Conservation (phyloP, 2,113 vertebrate species). For the Hippoglossus stenolepis region DNA sequence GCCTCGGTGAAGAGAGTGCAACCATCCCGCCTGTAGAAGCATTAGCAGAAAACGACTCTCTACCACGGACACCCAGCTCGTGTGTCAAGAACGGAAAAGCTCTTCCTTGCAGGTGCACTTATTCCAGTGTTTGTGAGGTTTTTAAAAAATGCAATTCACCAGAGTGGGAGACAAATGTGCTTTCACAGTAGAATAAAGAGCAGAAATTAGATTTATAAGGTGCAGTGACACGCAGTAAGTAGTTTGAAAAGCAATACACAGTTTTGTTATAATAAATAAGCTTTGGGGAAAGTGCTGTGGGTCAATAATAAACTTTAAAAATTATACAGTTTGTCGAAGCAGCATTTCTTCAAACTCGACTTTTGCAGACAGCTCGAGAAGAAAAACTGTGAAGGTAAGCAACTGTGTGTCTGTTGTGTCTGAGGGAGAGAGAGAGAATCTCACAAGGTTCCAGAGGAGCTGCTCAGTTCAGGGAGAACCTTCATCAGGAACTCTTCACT, state of each 20-base stretch:
- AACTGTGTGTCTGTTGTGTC: neutral
- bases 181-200: neutral
- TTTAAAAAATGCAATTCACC: too few relatives aligned
- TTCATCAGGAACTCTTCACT: too few relatives aligned
- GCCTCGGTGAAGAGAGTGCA: too few relatives aligned
- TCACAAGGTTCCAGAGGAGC: too few relatives aligned
- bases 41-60: too few relatives aligned
- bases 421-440: too few relatives aligned
- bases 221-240: neutral
- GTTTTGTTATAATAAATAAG: neutral
- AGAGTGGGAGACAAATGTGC: neutral
- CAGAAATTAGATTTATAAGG: conserved; percentile 19
- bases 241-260: conserved; percentile 3
- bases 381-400: neutral
- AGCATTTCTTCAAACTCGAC: neutral
- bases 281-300: neutral
- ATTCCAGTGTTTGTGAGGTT: too few relatives aligned
- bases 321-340: conserved; percentile 7
- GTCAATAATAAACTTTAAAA: conserved; percentile 20
- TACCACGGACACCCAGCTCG: too few relatives aligned
- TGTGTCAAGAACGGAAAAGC: too few relatives aligned
- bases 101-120: too few relatives aligned
- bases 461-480: too few relatives aligned
- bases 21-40: too few relatives aligned
- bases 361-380: neutral